Evolutionary conservation across 1,140 invertebrate species (phyloP).

Genomic region (Musca vetustissima): DNA sequence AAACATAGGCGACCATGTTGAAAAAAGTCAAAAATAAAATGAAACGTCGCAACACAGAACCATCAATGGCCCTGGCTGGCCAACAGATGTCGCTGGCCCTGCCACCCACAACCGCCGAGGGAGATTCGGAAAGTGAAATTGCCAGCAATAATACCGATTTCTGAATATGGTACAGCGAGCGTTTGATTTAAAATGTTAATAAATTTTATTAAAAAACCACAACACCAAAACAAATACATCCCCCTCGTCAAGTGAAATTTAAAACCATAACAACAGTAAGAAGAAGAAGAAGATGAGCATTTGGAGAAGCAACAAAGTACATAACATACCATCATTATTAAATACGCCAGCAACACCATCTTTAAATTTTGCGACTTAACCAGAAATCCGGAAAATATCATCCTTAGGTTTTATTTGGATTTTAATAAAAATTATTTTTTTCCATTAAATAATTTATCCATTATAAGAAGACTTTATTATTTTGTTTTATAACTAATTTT

Average conservation of each 20-base stretch:
- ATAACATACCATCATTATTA: too few relatives aligned
- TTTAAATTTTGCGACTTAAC: too few relatives aligned
- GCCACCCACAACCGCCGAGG: constrained; percentile 52
- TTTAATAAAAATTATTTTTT: neutral
- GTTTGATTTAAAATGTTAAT: constrained; percentile 62
- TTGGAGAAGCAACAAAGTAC: too few relatives aligned
- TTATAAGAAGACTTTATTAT: neutral
- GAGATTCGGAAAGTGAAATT: constrained; percentile 55
- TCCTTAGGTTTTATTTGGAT: too few relatives aligned
- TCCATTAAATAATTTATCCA: neutral
- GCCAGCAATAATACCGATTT: constrained; percentile 56
- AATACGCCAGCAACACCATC: too few relatives aligned
- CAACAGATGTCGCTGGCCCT: constrained; percentile 60
- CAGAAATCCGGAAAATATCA: too few relatives aligned
- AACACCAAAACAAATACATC: neutral
- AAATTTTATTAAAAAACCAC: neutral
- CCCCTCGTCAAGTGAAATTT: too few relatives aligned
- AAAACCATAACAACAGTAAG: too few relatives aligned
- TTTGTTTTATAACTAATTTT: neutral
- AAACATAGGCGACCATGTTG: constrained; percentile 73
- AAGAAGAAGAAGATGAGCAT: too few relatives aligned
- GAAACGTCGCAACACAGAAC: constrained; percentile 90
- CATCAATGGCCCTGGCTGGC: constrained; percentile 74
- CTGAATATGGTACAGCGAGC: constrained; percentile 69
- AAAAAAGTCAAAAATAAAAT: constrained; percentile 93